Evolutionary conservation across 2,888 invertebrate genomes (phyloP), one percentile per base, ranked within the genome.

Genomic region (Apodemia zela): DNA sequence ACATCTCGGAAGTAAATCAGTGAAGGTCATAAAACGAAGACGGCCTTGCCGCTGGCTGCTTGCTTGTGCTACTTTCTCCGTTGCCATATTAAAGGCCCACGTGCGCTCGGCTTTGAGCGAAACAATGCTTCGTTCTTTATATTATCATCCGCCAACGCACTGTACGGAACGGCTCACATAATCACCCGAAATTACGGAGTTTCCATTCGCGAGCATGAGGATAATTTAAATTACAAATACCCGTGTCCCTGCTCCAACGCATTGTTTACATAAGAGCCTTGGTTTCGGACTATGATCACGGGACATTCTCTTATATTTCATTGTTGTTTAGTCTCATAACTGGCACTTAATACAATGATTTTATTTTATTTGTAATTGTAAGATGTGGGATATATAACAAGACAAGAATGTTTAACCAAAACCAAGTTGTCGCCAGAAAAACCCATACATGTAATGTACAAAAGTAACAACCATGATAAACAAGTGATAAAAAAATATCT

Each of bases 41-140:
- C 86, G 89, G 84, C 89, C 90, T 89, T 90, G 89, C 87, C 86
- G 81, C 70, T 78, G 84, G 85, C 83, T 87, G 21, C 25, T 21
- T 21, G 54, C 21, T 18, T 54, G 89, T 85, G 83, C 86, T 77
- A 89, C 90, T 90, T 89, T 90, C 90, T 84, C 89, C 80, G 74
- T 76, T 77, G 78, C 75, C 75, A 76, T 73, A 78, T 21, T 54
- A 21, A 21, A 54, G 54, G 77, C 84, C 85, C 86, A 87, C 87
- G 84, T 84, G 84, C 75, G 80, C 82, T 83, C 81, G 80, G 81
- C 82, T 74, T 76, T 72, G 70, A 68, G 75, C 75, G 75, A 81
- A 81, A 87, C 87, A 87, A 86, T 85, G 78, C 70, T 71, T 69
- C 67, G 80, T 80, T 77, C 78, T 74, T 78, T 75, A 75, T 76